phyloP scores from a whole-genome alignment of 2,113 vertebrate species.

The Coturnix japonica region DNA sequence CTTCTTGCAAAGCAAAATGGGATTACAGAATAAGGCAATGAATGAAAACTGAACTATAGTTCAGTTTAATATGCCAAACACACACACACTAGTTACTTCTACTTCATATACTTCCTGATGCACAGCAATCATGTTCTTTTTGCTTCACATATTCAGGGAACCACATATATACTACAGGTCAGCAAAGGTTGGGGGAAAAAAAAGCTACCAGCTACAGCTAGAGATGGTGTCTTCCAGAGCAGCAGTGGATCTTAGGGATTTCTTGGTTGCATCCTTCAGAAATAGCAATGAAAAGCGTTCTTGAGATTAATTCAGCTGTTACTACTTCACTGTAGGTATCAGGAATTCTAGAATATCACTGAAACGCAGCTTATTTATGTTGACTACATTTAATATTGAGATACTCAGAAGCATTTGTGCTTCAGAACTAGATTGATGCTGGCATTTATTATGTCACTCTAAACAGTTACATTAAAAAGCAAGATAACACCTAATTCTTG shows the following conservation, averaged over 20 bases:
- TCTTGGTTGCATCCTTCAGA: not conserved
- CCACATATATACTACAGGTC: fast-evolving
- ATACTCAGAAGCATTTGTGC: not conserved
- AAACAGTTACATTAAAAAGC: not conserved
- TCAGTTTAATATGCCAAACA: not conserved
- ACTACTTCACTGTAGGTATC: not conserved
- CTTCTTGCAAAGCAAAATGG: not conserved
- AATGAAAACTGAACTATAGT: not conserved
- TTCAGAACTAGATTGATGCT: fast-evolving
- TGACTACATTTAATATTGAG: not conserved
- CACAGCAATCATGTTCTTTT: not conserved
- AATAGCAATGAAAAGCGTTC: not conserved
- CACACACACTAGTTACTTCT: not conserved
- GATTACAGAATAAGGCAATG: not conserved
- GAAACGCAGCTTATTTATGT: not conserved
- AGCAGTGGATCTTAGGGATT: not conserved
- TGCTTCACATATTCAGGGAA: not conserved
- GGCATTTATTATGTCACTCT: not conserved
- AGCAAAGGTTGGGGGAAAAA: not conserved
- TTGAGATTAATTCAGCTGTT: not conserved
- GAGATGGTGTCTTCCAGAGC: not conserved
- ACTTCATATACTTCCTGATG: not conserved
- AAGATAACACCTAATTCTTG: not conserved
- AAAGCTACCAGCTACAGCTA: not conserved
- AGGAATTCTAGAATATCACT: not conserved